These are phyloP conservation scores for Phalanger gymnotis DNA, from an alignment of 2,797 vertebrate genomes.

Conservation along the genomic window DNA sequence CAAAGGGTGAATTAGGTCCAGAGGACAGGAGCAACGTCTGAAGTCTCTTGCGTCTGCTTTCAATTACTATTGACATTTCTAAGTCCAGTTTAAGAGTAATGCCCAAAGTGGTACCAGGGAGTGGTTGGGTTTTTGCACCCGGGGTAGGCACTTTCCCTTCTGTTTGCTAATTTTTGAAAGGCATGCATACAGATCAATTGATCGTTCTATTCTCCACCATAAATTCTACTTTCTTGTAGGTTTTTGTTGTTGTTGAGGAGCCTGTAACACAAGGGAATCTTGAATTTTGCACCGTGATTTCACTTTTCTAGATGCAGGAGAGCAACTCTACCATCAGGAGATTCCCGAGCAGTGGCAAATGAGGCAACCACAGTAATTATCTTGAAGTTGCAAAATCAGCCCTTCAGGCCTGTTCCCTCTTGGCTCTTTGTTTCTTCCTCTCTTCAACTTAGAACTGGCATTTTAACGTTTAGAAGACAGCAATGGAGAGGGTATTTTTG, in stretches of 20 bases:
- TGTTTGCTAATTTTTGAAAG: not conserved
- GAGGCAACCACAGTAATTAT: not conserved
- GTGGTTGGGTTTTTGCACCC: not conserved
- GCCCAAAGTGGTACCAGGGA: not conserved
- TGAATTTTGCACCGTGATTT: not conserved
- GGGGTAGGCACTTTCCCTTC: not conserved
- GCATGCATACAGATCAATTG: not conserved
- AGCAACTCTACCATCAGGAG: not conserved
- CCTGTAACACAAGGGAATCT: not conserved
- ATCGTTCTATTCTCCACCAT: not conserved
- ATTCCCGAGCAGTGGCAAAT: not conserved
- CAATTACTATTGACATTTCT: not conserved
- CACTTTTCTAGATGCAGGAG: not conserved
- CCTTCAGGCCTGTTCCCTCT: not conserved
- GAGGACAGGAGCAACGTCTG: not conserved
- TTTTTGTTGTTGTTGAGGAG: not conserved
- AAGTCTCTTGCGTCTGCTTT: not conserved
- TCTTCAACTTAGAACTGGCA: not conserved
- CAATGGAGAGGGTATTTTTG: not conserved
- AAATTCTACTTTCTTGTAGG: not conserved
- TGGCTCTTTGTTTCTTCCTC: not conserved
- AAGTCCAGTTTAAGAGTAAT: not conserved
- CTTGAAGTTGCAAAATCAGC: constrained; percentile 1
- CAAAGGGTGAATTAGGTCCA: not conserved
- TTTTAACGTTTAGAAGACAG: not conserved